phyloP scores from a whole-genome alignment of 2,888 invertebrate genomes.

The Tetramorium bicarinatum region DNA sequence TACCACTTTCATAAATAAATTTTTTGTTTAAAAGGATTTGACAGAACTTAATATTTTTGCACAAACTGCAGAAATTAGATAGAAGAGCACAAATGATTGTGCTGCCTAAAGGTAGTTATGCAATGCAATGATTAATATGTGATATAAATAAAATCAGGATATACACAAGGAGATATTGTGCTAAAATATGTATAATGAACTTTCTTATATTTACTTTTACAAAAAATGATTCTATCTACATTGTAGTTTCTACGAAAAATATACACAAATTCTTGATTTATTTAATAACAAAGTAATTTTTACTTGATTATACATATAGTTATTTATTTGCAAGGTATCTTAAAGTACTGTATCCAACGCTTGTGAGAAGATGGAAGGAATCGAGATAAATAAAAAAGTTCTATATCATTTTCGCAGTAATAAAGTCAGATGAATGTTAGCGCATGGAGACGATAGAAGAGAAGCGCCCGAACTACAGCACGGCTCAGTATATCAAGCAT shows the following conservation, averaged over 20 bases:
- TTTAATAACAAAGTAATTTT: conserved; percentile 8
- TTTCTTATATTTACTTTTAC: conserved; percentile 38
- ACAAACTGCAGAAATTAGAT: not conserved
- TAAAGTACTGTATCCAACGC: too few relatives aligned
- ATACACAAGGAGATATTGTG: not conserved
- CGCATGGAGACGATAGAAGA: too few relatives aligned
- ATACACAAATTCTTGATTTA: not conserved
- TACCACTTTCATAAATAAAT: conserved; percentile 21
- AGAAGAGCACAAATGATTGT: not conserved
- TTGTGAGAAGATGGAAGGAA: too few relatives aligned
- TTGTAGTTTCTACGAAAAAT: conserved; percentile 38
- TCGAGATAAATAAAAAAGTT: too few relatives aligned
- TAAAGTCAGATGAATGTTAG: too few relatives aligned
- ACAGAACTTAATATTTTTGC: conserved; percentile 34
- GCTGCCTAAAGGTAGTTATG: not conserved
- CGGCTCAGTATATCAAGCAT: too few relatives aligned
- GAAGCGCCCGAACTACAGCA: too few relatives aligned
- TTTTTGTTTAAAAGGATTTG: not conserved
- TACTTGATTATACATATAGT: not conserved
- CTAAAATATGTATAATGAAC: conserved; percentile 5
- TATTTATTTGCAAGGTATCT: not conserved
- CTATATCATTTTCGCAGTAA: too few relatives aligned
- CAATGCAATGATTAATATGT: conserved; percentile 33
- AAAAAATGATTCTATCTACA: conserved; percentile 1
- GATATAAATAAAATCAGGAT: conserved; percentile 16